phyloP scores from a whole-genome alignment of 2,888 invertebrate genomes.

The Temnothorax ravouxi region DNA sequence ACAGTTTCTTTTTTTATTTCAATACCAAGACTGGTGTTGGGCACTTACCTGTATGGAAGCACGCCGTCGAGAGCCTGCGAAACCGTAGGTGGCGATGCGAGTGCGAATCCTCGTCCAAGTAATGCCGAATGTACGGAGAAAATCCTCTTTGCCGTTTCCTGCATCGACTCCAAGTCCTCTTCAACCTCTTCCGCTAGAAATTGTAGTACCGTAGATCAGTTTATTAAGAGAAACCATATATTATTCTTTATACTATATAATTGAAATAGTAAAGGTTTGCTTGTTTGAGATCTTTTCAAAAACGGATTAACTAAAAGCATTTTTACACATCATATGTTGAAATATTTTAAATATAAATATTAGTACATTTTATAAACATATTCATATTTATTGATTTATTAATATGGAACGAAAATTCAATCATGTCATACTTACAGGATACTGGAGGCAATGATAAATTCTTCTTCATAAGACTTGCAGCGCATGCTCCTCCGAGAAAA shows the following conservation, averaged over 20 bases:
- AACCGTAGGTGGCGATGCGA: slow-evolving; percentile 95
- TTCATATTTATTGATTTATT: slow-evolving; percentile 6
- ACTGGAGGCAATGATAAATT: slow-evolving; percentile 90
- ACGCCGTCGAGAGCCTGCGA: slow-evolving; percentile 96
- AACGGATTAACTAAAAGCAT: neutral
- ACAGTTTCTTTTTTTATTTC: slow-evolving; percentile 32
- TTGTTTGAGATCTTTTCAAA: neutral
- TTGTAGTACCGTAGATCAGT: neutral
- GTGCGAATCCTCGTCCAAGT: slow-evolving; percentile 95
- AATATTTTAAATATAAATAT: slow-evolving; percentile 45
- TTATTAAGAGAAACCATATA: neutral
- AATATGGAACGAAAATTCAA: slow-evolving; percentile 12
- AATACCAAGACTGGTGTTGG: neutral
- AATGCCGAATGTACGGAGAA: slow-evolving; percentile 91
- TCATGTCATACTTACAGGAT: slow-evolving; percentile 85
- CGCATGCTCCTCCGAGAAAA: slow-evolving; percentile 96
- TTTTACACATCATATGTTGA: neutral
- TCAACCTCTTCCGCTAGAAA: slow-evolving; percentile 89
- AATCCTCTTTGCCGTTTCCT: slow-evolving; percentile 87
- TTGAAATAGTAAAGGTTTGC: slow-evolving; percentile 7
- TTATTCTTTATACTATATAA: slow-evolving; percentile 23
- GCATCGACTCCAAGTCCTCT: slow-evolving; percentile 91
- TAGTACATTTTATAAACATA: neutral
- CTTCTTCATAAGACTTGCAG: slow-evolving; percentile 95
- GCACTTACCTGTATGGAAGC: slow-evolving; percentile 92